Evolutionary conservation across 2,888 invertebrate genomes (phyloP), one percentile per base, ranked within the genome.

Genomic region (Noctua comes): DNA sequence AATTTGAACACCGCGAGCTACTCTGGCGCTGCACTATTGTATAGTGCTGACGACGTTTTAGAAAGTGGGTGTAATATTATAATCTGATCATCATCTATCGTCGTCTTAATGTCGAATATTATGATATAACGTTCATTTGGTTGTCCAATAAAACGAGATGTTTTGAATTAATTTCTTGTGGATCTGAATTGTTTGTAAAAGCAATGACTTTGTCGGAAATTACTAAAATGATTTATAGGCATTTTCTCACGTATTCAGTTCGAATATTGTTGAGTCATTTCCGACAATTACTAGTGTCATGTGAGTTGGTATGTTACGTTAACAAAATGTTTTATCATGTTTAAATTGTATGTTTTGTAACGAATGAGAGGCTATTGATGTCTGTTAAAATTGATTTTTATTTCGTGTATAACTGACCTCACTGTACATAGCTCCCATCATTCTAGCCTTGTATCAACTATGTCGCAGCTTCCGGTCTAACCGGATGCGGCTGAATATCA

Each of bases 391-490:
- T 24, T 77, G 68, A 68, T 46, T 24, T 46, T 11, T 46, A 64
- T 36, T 64, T 36, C 36, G 21, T 36, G 21, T 64, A 13, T 10
- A 43, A 8, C 46, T 24, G 43, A 54, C 2, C 27, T 77, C 77
- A 59, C n/a, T 68, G 77, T 77, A 77, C 68, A 68, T 77, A 59
- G 18, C 57, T 46, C 54, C 48, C 51, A 57, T 57, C 46, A 1
- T 27, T 11, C 18, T 36, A 36, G 24, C 46, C 36, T 16, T 5
- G 51, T n/a, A 1, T 10, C 31, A 5, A 36, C 18, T 40, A 10
- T 27, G 40, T 24, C 4, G 31, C 31, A 3, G 64, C 10, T 43
- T 21, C 76, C 76, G 62, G 62, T 75, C 24, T 31, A 0, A 65
- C 51, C 65, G 65, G 46, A 57, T 6, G 27, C 27, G 24, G 77